These are phyloP conservation scores for Tryphoninae sp. DNA, from an alignment of 2,888 invertebrate species.

Conservation along the genomic window DNA sequence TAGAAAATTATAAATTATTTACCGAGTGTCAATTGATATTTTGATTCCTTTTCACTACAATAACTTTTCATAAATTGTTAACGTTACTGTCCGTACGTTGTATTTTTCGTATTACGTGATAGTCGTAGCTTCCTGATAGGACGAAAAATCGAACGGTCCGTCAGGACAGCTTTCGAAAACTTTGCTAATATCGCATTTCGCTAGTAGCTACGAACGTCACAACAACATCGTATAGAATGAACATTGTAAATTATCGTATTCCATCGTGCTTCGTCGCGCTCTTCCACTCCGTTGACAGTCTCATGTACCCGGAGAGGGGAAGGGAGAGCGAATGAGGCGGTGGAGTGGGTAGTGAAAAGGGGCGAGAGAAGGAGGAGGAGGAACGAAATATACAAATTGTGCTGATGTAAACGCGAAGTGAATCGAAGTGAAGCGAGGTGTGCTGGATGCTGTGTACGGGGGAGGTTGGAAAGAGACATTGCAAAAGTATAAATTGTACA, in stretches of 20 bases:
- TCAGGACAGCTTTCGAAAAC: conserved; percentile 4
- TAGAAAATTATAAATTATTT: neutral
- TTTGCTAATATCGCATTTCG: conserved; percentile 56
- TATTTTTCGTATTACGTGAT: neutral
- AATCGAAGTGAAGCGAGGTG: conserved; percentile 52
- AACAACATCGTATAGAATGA: conserved; percentile 26
- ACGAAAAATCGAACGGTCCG: neutral
- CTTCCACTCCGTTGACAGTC: conserved; percentile 56
- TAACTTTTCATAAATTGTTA: neutral
- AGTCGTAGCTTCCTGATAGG: neutral
- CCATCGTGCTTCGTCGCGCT: conserved; percentile 66
- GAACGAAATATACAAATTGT: conserved; percentile 58
- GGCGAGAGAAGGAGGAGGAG: conserved; percentile 54
- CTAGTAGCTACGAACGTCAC: conserved; percentile 13
- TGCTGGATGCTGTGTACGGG: conserved; percentile 31
- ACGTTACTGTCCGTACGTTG: neutral
- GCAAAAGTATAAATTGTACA: conserved; percentile 36
- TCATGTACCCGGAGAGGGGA: conserved; percentile 56
- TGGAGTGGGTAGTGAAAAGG: conserved; percentile 54
- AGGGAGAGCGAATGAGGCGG: conserved; percentile 59
- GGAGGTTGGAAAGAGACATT: conserved; percentile 20
- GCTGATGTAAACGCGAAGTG: conserved; percentile 57
- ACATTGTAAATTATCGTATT: conserved; percentile 70
- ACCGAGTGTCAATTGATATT: neutral
- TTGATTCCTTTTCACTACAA: neutral